Evolutionary conservation across 2,888 invertebrate genomes (phyloP).

Genomic region (Aleiodes leptofemur): DNA sequence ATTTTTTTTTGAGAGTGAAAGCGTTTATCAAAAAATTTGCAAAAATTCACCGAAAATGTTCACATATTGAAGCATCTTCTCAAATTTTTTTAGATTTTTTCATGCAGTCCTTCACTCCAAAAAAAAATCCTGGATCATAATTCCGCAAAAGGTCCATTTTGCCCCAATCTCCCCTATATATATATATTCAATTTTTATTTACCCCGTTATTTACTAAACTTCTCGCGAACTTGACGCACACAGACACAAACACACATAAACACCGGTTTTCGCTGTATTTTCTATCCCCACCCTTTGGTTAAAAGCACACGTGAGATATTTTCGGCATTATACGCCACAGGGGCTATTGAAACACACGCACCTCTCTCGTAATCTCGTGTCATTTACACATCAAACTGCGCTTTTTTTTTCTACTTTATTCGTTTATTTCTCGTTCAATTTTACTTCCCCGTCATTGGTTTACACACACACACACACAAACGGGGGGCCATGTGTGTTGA

Average conservation of each 20-base stretch:
- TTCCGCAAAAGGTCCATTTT: too few species aligned
- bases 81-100: too few species aligned
- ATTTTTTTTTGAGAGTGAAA: too few species aligned
- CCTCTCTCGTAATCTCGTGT: constrained; percentile 39
- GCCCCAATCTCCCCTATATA: too few species aligned
- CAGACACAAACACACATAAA: constrained; percentile 10
- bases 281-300: constrained; percentile 43
- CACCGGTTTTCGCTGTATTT: constrained; percentile 24
- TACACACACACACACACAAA: background rate
- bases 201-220: constrained; percentile 9
- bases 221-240: constrained; percentile 46
- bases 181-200: background rate
- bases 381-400: constrained; percentile 9
- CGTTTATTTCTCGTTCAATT: background rate
- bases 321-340: constrained; percentile 60
- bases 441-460: background rate
- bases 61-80: too few species aligned
- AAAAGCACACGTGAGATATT: constrained; percentile 68
- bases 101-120: too few species aligned
- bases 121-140: too few species aligned
- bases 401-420: background rate
- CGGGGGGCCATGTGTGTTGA: background rate
- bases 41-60: too few species aligned
- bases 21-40: too few species aligned
- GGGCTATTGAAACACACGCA: constrained; percentile 54